Conservation (phyloP, 2,113 vertebrate genomes). For the Lutjanus erythropterus region DNA sequence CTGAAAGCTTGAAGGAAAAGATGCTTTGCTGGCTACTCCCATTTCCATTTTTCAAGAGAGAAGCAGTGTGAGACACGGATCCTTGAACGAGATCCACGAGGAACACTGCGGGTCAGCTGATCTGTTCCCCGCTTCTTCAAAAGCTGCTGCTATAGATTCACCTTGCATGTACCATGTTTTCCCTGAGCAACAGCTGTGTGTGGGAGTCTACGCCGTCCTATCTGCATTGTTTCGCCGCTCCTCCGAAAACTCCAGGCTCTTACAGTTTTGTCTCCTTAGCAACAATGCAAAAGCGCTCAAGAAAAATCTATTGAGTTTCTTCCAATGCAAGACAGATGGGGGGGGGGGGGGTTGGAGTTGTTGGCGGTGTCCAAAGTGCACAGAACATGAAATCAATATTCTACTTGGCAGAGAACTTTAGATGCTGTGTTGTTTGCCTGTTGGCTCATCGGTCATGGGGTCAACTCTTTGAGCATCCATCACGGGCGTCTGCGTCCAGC, state of each 20-base stretch:
- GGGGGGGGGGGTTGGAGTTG: not conserved
- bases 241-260: slow-evolving; percentile 64
- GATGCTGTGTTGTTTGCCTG: slow-evolving; percentile 75
- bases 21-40: not conserved
- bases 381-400: slow-evolving; percentile 85
- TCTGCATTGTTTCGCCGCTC: slow-evolving; percentile 69
- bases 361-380: slow-evolving; percentile 65
- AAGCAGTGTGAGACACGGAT: not conserved
- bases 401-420: slow-evolving; percentile 82
- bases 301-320: slow-evolving; percentile 76
- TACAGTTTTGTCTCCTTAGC: slow-evolving; percentile 78
- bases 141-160: slow-evolving; percentile 53
- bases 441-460: slow-evolving; percentile 77
- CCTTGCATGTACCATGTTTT: slow-evolving; percentile 54
- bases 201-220: slow-evolving; percentile 64
- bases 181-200: slow-evolving; percentile 70
- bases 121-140: slow-evolving; percentile 50
- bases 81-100: slow-evolving; percentile 44
- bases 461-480: slow-evolving; percentile 83
- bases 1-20: slow-evolving; percentile 8
- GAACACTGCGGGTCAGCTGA: slow-evolving; percentile 62
- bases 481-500: slow-evolving; percentile 68
- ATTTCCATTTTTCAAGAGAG: slow-evolving; percentile 35
- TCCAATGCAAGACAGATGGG: slow-evolving; percentile 67
- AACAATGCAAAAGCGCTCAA: slow-evolving; percentile 75